Conservation (phyloP, 37 sponge, comb jelly and placozoan genomes). For the Agelas oroides region DNA sequence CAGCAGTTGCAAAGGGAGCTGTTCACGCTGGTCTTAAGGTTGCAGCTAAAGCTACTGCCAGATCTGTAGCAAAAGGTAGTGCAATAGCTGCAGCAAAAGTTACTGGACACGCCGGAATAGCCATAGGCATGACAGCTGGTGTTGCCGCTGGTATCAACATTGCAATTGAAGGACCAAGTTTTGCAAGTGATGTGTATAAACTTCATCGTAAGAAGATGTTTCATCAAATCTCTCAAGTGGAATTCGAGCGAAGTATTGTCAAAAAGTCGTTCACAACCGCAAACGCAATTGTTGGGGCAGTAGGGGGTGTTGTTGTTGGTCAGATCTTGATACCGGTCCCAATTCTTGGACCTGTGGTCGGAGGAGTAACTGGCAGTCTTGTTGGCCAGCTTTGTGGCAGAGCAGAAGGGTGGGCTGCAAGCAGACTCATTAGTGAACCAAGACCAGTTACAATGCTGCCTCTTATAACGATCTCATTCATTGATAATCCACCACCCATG, state of each 20-base stretch:
- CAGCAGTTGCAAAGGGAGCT: background rate
- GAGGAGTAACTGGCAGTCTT: background rate
- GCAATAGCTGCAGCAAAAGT: too few relatives aligned
- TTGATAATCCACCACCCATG: too few relatives aligned
- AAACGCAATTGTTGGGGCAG: background rate
- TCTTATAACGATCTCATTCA: too few relatives aligned
- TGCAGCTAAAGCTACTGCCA: too few relatives aligned
- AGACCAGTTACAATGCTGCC: too few relatives aligned
- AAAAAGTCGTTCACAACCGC: background rate
- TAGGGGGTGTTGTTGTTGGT: conserved; percentile 8
- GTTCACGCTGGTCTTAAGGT: background rate
- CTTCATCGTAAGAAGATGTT: background rate
- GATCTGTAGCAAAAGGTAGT: too few relatives aligned
- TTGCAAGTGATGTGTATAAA: background rate
- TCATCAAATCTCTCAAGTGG: background rate
- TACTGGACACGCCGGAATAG: background rate
- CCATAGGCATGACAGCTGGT: background rate
- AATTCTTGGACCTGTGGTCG: conserved; percentile 10
- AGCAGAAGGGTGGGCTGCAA: background rate
- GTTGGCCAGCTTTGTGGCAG: background rate
- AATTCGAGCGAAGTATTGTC: background rate
- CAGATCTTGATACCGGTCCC: conserved; percentile 10
- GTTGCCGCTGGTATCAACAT: background rate
- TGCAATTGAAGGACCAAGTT: background rate
- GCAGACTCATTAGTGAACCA: background rate